A percentile compares a stretch with the other conserved stretches of the same genome.
phyloP scores from a whole-genome alignment of 2,113 vertebrate genomes.

The Silurus meridionalis region DNA sequence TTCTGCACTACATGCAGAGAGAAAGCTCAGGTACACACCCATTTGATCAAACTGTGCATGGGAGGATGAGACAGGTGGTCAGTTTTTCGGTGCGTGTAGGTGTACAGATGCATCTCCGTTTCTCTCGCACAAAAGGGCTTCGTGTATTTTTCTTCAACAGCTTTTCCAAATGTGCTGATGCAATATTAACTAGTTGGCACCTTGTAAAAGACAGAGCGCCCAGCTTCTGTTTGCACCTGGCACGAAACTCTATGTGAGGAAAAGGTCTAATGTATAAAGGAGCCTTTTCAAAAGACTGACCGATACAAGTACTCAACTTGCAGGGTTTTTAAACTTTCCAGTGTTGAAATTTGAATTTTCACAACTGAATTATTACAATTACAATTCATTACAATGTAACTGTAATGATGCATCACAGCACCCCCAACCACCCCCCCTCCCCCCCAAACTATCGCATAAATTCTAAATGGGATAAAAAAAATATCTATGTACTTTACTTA shows the following conservation, averaged over 20 bases:
- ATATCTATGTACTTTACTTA: not conserved
- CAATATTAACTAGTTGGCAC: conserved; percentile 44
- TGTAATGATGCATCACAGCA: too few species aligned
- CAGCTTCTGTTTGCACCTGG: conserved; percentile 11
- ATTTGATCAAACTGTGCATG: conserved; percentile 32
- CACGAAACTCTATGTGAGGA: not conserved
- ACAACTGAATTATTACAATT: too few species aligned
- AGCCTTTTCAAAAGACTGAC: not conserved
- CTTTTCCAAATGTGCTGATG: conserved; percentile 45
- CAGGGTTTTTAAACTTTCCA: not conserved
- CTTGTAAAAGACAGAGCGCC: conserved; percentile 35
- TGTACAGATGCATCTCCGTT: conserved; percentile 8
- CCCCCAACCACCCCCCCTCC: too few species aligned
- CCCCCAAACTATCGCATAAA: not conserved
- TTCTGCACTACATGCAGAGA: conserved; percentile 22
- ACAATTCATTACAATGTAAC: too few species aligned
- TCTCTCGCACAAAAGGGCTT: conserved; percentile 11
- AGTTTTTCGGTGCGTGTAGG: not conserved
- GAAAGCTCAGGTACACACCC: conserved; percentile 13
- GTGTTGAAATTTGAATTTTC: not conserved
- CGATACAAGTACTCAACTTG: not conserved
- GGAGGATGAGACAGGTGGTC: conserved; percentile 34
- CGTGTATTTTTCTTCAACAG: conserved; percentile 29
- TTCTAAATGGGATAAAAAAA: not conserved
- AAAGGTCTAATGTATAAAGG: not conserved